Evolutionary conservation across 2,888 invertebrate genomes (phyloP).

Genomic region (Drosophila anomalata): DNA sequence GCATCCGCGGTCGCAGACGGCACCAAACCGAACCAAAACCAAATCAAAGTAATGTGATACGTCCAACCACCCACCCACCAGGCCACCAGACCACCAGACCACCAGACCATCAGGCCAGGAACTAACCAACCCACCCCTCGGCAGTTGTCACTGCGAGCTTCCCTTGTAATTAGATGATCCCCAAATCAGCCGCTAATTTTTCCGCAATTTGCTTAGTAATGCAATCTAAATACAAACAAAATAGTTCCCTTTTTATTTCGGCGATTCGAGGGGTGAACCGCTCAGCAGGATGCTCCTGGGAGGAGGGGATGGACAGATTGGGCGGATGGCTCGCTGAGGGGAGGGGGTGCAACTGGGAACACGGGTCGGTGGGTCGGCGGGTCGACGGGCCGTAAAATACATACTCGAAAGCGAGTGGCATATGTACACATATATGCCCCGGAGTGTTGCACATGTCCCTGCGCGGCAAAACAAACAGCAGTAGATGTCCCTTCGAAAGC

Average conservation of each 20-base stretch:
- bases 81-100: background rate
- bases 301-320: background rate
- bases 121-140: background rate
- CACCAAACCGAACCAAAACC: slow-evolving; percentile 27
- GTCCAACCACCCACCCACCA: background rate
- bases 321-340: background rate
- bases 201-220: slow-evolving; percentile 85
- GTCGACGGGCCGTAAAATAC: slow-evolving; percentile 74
- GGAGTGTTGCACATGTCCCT: slow-evolving; percentile 81
- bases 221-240: slow-evolving; percentile 83
- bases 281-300: slow-evolving; percentile 21
- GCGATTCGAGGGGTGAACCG: slow-evolving; percentile 20
- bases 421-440: slow-evolving; percentile 76
- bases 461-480: slow-evolving; percentile 75
- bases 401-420: slow-evolving; percentile 69
- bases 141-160: slow-evolving; percentile 9
- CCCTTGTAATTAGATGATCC: slow-evolving; percentile 83
- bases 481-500: slow-evolving; percentile 10
- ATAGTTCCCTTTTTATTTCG: slow-evolving; percentile 51
- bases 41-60: slow-evolving; percentile 70
- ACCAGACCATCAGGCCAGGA: background rate
- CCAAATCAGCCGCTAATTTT: slow-evolving; percentile 85
- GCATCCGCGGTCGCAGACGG: slow-evolving; percentile 8
- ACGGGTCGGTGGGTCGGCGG: slow-evolving; percentile 63
- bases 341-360: background rate